A percentile compares a stretch with the other conserved stretches of the same genome.
These are phyloP conservation scores for Himalopsyche japonica DNA, from an alignment of 2,888 invertebrate genomes.

Conservation along the genomic window DNA sequence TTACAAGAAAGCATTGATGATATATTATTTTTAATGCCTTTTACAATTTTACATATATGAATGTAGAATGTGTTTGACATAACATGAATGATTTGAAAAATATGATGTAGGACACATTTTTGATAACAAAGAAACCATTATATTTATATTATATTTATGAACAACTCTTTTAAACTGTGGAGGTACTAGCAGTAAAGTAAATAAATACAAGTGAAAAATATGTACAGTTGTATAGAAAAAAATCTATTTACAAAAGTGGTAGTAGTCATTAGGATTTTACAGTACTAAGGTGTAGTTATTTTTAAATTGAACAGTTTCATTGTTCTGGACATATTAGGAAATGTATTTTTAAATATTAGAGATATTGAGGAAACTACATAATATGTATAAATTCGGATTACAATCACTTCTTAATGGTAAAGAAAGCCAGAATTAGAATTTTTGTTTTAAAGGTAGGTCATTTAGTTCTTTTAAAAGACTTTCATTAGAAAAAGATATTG, in stretches of 20 bases:
- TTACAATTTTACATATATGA: too few relatives aligned
- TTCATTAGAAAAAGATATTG: too few relatives aligned
- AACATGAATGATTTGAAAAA: too few relatives aligned
- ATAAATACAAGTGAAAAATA: background rate
- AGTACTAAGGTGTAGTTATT: background rate
- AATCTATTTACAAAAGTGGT: background rate
- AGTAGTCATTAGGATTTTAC: background rate
- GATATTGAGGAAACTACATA: background rate
- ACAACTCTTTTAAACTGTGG: background rate
- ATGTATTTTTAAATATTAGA: background rate
- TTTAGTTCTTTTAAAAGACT: too few relatives aligned
- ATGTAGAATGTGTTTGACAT: too few relatives aligned
- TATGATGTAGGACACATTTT: too few relatives aligned
- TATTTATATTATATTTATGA: too few relatives aligned
- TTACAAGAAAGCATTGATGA: too few relatives aligned
- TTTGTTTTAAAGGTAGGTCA: background rate
- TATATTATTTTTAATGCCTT: too few relatives aligned
- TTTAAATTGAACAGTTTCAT: background rate
- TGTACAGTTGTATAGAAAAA: background rate
- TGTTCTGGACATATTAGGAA: background rate
- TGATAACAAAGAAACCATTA: too few relatives aligned
- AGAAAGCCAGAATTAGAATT: background rate
- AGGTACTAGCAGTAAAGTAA: background rate
- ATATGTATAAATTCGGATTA: conserved; percentile 38
- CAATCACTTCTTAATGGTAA: conserved; percentile 27